Evolutionary conservation across 2,797 vertebrate genomes (phyloP).

Genomic region (Schizopygopsis malacanthus): DNA sequence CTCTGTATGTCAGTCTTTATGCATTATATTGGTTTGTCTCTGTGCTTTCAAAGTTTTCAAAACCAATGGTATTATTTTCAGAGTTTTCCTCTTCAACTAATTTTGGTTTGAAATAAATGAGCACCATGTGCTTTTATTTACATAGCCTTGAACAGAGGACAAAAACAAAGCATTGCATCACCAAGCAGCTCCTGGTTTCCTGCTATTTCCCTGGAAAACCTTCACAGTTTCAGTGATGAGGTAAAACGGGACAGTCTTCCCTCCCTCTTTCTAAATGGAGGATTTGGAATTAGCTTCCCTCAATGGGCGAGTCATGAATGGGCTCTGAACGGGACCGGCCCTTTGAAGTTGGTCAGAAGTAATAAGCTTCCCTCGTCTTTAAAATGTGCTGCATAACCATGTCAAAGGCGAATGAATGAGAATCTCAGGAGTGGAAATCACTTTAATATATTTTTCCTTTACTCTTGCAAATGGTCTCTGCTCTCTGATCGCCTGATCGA

Average conservation of each 20-base stretch:
- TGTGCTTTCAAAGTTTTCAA: not conserved
- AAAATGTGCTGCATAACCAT: slow-evolving; percentile 50
- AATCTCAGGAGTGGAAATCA: slow-evolving; percentile 57
- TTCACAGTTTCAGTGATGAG: slow-evolving; percentile 3
- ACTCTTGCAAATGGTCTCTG: slow-evolving; percentile 36
- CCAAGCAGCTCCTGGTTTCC: not conserved
- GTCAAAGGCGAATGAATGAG: slow-evolving; percentile 49
- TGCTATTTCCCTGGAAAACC: slow-evolving; percentile 22
- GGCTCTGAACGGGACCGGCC: slow-evolving; percentile 31
- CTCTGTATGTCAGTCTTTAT: not conserved
- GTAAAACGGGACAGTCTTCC: slow-evolving; percentile 7
- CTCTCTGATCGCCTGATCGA: slow-evolving; percentile 8
- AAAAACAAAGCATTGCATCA: slow-evolving; percentile 12
- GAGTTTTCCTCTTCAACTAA: not conserved
- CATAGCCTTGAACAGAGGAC: not conserved
- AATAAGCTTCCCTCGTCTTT: slow-evolving; percentile 47
- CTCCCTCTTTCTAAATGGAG: slow-evolving; percentile 48
- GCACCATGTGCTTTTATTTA: not conserved
- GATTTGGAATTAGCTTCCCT: slow-evolving; percentile 44
- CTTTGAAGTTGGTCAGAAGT: slow-evolving; percentile 68
- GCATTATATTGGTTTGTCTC: not conserved
- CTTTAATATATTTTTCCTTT: slow-evolving; percentile 34
- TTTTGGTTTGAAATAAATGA: not conserved
- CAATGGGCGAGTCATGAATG: slow-evolving; percentile 26
- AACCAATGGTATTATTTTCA: not conserved